These are phyloP conservation scores for Dicycla oo DNA, from an alignment of 2,888 invertebrate species.

Conservation along the genomic window DNA sequence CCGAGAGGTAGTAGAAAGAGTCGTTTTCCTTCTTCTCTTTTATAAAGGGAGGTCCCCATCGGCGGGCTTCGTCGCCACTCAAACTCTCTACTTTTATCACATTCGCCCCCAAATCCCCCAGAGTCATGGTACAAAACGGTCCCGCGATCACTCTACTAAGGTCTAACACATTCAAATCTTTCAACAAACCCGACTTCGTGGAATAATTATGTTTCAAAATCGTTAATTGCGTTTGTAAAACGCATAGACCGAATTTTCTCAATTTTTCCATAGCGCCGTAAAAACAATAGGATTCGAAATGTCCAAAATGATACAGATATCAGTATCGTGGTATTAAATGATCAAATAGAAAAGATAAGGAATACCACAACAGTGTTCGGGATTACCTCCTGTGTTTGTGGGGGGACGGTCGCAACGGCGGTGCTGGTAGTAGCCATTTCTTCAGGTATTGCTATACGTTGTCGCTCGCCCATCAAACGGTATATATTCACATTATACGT, in stretches of 20 bases:
- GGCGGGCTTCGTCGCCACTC: constrained; percentile 95
- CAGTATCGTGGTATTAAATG: constrained; percentile 67
- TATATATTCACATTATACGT: constrained; percentile 74
- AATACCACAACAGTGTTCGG: constrained; percentile 56
- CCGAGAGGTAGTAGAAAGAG: constrained; percentile 95
- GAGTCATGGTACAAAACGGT: constrained; percentile 98
- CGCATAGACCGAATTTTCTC: constrained; percentile 60
- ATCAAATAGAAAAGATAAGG: constrained; percentile 81
- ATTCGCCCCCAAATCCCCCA: constrained; percentile 98
- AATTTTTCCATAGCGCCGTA: constrained; percentile 67
- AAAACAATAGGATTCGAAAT: constrained; percentile 51
- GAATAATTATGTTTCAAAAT: constrained; percentile 69
- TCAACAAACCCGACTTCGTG: constrained; percentile 90
- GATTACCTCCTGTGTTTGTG: constrained; percentile 84
- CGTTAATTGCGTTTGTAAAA: constrained; percentile 63
- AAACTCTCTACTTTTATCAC: constrained; percentile 97
- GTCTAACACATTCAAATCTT: constrained; percentile 94
- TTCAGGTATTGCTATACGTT: constrained; percentile 71
- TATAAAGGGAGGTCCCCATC: constrained; percentile 98
- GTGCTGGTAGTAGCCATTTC: constrained; percentile 88
- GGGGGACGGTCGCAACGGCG: constrained; percentile 82
- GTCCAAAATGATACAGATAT: constrained; percentile 50
- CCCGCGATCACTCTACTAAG: constrained; percentile 97
- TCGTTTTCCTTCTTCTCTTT: constrained; percentile 89
- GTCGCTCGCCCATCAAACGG: constrained; percentile 84